Conservation (phyloP, 2,797 vertebrate species). For the Benthosema pterotum region DNA sequence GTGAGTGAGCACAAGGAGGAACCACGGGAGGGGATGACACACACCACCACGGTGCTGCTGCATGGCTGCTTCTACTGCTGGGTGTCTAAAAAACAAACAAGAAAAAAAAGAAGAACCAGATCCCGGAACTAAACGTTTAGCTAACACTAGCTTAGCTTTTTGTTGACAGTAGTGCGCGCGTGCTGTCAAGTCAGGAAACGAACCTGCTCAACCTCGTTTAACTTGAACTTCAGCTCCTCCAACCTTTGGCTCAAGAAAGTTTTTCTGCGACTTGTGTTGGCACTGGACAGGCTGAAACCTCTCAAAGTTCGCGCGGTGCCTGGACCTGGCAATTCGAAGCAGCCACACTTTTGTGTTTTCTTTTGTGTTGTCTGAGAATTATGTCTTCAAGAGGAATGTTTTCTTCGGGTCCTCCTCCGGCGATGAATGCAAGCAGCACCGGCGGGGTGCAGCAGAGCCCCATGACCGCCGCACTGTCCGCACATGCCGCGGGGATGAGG, state of each 20-base stretch:
- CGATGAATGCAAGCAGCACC: constrained; percentile 64
- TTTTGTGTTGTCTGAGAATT: constrained; percentile 12
- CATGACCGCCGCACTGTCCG: constrained; percentile 59
- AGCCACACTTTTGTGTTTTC: constrained; percentile 47
- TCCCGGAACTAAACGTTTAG: constrained; percentile 66
- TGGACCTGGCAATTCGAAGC: too few species aligned
- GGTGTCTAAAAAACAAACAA: constrained; percentile 10
- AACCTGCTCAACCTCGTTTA: too few species aligned
- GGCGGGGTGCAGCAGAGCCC: too few species aligned
- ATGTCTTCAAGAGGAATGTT: constrained; percentile 82
- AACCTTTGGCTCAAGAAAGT: too few species aligned
- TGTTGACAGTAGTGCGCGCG: constrained; percentile 58
- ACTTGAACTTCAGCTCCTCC: too few species aligned
- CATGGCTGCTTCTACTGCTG: too few species aligned
- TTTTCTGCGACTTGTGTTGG: too few species aligned
- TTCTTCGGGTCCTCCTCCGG: constrained; percentile 45
- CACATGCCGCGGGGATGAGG: constrained; percentile 69
- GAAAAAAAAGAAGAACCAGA: constrained; percentile 28
- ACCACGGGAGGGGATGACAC: constrained; percentile 45
- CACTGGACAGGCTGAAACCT: too few species aligned
- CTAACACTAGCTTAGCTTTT: constrained; percentile 65
- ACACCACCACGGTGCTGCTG: constrained; percentile 2
- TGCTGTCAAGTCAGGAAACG: too few species aligned
- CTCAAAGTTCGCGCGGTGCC: too few species aligned
- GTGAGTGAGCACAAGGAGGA: neutral